Conservation (phyloP, 1,140 invertebrate species). For the Colletes latitarsis region DNA sequence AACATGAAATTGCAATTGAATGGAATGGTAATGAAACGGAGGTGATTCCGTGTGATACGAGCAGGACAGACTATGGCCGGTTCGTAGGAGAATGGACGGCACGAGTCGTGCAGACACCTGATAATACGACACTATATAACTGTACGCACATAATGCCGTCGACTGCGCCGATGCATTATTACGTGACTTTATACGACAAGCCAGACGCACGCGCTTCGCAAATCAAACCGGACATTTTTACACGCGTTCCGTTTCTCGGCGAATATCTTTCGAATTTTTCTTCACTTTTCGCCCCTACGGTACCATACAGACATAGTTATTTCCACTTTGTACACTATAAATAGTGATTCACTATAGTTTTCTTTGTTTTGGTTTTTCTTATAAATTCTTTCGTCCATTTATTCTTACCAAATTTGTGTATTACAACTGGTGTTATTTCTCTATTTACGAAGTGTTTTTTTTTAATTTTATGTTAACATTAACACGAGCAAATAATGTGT, state of each 20-base stretch:
- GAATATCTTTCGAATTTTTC: not conserved
- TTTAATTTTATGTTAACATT: too few species aligned
- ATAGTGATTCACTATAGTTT: too few species aligned
- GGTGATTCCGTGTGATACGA: constrained; percentile 56
- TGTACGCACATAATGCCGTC: constrained; percentile 21
- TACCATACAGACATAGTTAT: too few species aligned
- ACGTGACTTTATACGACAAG: not conserved
- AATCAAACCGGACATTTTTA: too few species aligned
- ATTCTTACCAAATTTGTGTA: too few species aligned
- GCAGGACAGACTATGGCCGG: constrained; percentile 27
- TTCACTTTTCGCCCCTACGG: too few species aligned
- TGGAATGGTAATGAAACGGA: constrained; percentile 65
- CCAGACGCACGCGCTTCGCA: not conserved
- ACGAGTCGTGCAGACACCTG: constrained; percentile 29
- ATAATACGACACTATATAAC: constrained; percentile 40
- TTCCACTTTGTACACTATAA: too few species aligned
- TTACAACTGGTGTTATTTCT: too few species aligned
- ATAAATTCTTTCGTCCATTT: too few species aligned
- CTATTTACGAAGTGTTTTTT: too few species aligned
- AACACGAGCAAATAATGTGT: too few species aligned
- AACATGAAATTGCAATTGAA: constrained; percentile 65
- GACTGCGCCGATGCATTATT: not conserved
- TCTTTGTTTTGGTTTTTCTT: too few species aligned
- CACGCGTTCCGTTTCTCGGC: not conserved
- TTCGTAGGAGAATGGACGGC: constrained; percentile 26